Base-by-base conservation (phyloP, 2,888 invertebrate species). In the Agrochola litura region DNA sequence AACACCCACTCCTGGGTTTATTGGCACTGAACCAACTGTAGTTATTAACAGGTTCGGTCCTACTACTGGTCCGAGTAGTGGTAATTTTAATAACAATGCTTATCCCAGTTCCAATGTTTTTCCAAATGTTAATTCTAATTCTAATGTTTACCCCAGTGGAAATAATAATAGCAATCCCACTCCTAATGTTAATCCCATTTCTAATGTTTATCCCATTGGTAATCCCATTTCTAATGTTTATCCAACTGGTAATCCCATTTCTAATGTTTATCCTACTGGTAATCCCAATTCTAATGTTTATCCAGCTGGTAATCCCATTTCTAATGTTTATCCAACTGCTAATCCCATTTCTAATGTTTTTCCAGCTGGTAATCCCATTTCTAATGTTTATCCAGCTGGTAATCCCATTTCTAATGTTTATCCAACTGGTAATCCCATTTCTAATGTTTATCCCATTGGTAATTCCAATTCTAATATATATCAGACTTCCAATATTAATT, bases 401-500 rank as follows among this genome's bases (percentile, higher is more conserved):
- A 73, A 56, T 67, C n/a, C 54, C 0, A 77, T 43, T 65, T 2
- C 43, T 0, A 63, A 63, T 49, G 10, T 49, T 16, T 41, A 73
- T 63, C 65, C 52, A 2, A 49, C 30, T 49, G 19, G 8, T 25
- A 65, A 81, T 56, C 22, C n/a, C 22, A 54, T 19, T 65, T 10
- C 67, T 5, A 80, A 63, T 76, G 19, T 46, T 37, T 37, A 76
- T 54, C 63, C 52, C 22, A 19, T 0, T 16, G 30, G 10, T 16
- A 52, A 30, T 52, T 41, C 64, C 6, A 54, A 73, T 74, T 19
- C 58, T 1, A 63, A 54, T 37, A 6, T 49, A 5, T 25, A 16
- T n/a, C 70, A 61, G 1, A n/a, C 60, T 37, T 30, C 77, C 25
- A 61, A 22, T 43, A 25, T 37, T 46, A 81, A 68, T 84, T 30